Base-by-base conservation (phyloP, 2,113 vertebrate species). In the Myotis davidii region DNA sequence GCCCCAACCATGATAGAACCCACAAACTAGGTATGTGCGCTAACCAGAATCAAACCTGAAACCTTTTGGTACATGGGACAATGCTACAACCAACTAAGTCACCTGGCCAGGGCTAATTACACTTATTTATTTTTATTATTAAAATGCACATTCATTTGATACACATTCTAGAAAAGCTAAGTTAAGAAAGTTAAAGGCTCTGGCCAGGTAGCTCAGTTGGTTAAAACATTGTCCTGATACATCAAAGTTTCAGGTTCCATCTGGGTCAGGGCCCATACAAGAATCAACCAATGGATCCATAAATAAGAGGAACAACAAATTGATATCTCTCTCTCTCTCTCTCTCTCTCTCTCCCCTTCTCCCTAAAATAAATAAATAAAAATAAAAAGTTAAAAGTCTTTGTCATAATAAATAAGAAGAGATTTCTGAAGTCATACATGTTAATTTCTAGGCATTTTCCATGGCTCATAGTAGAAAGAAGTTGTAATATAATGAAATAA, bases 381-480 rank as follows among this genome's bases (percentile, higher is more conserved):
- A 16, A 65, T 16, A 56, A 56, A 65, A 73, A 96, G 37, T 39
- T 54, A 92, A 74, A 86, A 18, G 16, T 95, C 42, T 82, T 94
- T 77, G 42, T 70, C 69, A 61, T 34, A 77, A 37, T 87, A 84
- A 88, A 84, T 48, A 20, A 93, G 34, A 93, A 88, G 50, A 91
- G 45, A 86, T 91, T 94, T 89, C 74, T 61, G 7, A 88, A 89
- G 78, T 64, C 34, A 74, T 88, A 45, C 18, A 23, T 76, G 45
- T 70, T 82, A 94, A 93, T 81, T 93, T 95, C 56, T 48, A 88
- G 21, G 5, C 48, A 90, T 96, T 93, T 91, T 72, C 48, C 56
- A 18, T 94, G 85, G 42, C 67, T 84, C 7, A n/a, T 50, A 45
- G 48, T 50, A 87, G 64, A 85, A 94, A 94, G 67, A 95, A 79